Base-by-base conservation (phyloP, 2,888 invertebrate species). In the Bedellia somnulentella region DNA sequence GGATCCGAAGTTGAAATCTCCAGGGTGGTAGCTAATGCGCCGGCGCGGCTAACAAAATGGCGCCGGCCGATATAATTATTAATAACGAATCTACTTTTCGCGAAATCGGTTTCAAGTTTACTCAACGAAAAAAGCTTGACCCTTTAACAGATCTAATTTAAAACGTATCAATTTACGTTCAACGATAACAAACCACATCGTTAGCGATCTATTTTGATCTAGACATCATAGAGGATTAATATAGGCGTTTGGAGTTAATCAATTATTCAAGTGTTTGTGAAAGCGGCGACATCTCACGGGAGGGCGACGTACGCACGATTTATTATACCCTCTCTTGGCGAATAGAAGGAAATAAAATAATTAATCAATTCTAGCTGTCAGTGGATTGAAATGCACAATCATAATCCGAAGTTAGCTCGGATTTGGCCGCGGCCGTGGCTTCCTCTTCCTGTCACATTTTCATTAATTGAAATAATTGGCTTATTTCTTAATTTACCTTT, bases 391-490 rank as follows among this genome's bases (percentile, higher is more conserved):
- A 55, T 49, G 52, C 53, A 68, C 63, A 64, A 70, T 70, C 67
- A 43, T 41, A 38, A 44, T 43, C 56, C 62, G 61, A 60, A 67
- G 44, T 57, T 64, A 61, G 62, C 55, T 43, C 40, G 23, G 38
- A 41, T 47, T 44, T 43, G 45, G 46, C 39, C 17, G 2, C 24
- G 12, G 24, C n/a, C 16, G 30, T 46, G 46, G 60, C 51, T 73
- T 73, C 70, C 70, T 61, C 61, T 71, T 73, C 71, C 71, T 67
- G 70, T 64, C 63, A 50, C 49, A 62, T 61, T 64, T 59, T 44
- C 63, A 67, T 73, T 70, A 68, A 71, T 68, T 68, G 70, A 63
- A 59, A 63, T 71, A 71, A 71, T 73, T 73, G 70, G 67, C 68
- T 61, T 53, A 47, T 47, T 49, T 51, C 43, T 44, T 39, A 46